Evolutionary conservation across 2,797 vertebrate species (phyloP).

Genomic region (Nothura maculosa): DNA sequence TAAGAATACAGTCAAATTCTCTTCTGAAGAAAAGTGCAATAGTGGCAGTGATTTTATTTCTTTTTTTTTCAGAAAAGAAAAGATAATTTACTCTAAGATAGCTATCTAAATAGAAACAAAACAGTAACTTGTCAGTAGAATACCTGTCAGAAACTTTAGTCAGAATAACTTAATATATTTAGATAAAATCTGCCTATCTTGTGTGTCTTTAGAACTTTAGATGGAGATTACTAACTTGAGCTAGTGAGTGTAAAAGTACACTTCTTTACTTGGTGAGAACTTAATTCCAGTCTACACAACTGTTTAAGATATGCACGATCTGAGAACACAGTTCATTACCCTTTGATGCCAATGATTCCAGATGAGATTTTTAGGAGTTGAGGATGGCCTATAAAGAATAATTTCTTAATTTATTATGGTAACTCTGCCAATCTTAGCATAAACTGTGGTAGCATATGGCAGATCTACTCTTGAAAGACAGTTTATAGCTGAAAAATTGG

Average conservation of each 20-base stretch:
- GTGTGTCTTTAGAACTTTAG: background rate
- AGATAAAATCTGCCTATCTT: background rate
- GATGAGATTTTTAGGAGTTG: background rate
- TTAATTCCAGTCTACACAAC: background rate
- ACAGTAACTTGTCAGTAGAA: background rate
- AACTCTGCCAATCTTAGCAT: background rate
- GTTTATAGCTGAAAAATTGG: background rate
- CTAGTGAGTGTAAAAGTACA: background rate
- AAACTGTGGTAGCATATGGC: background rate
- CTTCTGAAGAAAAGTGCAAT: background rate
- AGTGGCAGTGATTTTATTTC: background rate
- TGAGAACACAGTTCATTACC: background rate
- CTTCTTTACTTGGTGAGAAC: background rate
- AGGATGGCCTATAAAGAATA: background rate
- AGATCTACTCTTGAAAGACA: background rate
- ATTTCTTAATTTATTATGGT: slow-evolving; percentile 11
- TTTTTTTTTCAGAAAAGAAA: background rate
- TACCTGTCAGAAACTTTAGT: background rate
- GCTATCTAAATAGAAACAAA: background rate
- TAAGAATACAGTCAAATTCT: background rate
- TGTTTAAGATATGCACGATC: rapidly evolving
- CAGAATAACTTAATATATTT: background rate
- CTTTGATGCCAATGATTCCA: background rate
- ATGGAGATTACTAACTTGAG: background rate
- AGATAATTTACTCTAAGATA: rapidly evolving